Evolutionary conservation across 2,888 invertebrate genomes (phyloP), one percentile per base, ranked within the genome.

Genomic region (Diarsia brunnea): DNA sequence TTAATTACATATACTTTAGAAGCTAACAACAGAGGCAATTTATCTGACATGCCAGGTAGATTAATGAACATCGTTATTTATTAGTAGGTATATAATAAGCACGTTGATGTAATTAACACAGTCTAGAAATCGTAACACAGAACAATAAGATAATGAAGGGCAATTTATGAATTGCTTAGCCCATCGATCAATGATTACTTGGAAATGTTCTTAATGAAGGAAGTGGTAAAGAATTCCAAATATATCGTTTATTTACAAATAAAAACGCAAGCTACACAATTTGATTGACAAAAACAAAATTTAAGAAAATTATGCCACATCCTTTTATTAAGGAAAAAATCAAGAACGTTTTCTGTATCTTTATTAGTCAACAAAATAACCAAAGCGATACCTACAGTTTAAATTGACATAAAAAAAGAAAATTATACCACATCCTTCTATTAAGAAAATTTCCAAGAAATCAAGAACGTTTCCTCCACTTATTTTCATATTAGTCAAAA

Each of bases 61-160:
- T 45, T 76, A 49, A 77, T 64, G 43, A 64, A 14, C 27, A 49
- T n/a, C 63, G 24, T 55, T 14, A 69, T 27, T 69, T 55, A 70
- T 27, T 27, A 69, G n/a, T n/a, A 47, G 8, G 11, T 53, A 53
- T 3, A 1, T 45, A 14, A 38, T 43, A 27, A 55, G 24, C 24
- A 21, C 24, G 24, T 21, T 49, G 1, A 43, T 61, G 47, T 27
- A 38, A 63, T 55, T 2, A 73, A 24, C 16, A 63, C 16, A 55
- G 55, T 73, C 24, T 78, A 27, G 31, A 66, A 71, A 71, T 24
- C 2, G 4, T 63, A n/a, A 43, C 14, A 63, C 24, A 21, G 12
- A 66, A 77, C 31, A 78, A 55, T 27, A 78, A 51, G n/a, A 4
- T 45, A 78, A 73, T 51, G 38, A 60, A 55, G 19, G 4, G 45